A percentile compares a stretch with the other conserved stretches of the same genome.
phyloP scores from a whole-genome alignment of 2,888 invertebrate species.

The Pachycephus smyrnensis region DNA sequence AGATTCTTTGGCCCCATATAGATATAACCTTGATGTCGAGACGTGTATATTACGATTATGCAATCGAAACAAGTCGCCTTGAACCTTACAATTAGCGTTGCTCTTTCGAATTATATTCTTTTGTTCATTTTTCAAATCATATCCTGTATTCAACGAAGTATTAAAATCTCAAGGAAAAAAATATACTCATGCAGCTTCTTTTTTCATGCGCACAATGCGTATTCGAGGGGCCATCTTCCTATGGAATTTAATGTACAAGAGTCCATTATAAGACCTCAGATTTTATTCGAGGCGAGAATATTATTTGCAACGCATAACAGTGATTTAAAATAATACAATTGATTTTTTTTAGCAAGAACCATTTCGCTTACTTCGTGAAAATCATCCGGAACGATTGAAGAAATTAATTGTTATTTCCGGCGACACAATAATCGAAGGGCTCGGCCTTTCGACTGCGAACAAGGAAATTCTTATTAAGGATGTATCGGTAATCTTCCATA shows the following conservation, averaged over 20 bases:
- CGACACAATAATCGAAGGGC: conserved; percentile 72
- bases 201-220: too few relatives aligned
- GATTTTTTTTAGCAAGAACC: conserved; percentile 55
- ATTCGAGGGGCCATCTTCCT: too few relatives aligned
- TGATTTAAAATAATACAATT: neutral
- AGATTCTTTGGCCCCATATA: neutral
- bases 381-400: conserved; percentile 71
- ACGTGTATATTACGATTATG: neutral
- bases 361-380: conserved; percentile 67
- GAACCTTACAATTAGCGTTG: neutral
- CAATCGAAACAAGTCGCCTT: neutral
- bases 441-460: conserved; percentile 73
- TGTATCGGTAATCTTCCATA: conserved; percentile 83
- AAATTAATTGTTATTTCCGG: conserved; percentile 77
- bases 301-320: neutral
- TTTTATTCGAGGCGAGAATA: neutral
- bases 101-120: neutral
- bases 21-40: neutral
- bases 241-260: neutral
- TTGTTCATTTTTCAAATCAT: neutral
- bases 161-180: too few relatives aligned
- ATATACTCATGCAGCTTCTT: too few relatives aligned
- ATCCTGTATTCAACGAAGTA: neutral
- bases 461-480: conserved; percentile 71
- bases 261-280: neutral